Conservation (phyloP, 2,888 invertebrate genomes). For the Phoenoteleia sp. region DNA sequence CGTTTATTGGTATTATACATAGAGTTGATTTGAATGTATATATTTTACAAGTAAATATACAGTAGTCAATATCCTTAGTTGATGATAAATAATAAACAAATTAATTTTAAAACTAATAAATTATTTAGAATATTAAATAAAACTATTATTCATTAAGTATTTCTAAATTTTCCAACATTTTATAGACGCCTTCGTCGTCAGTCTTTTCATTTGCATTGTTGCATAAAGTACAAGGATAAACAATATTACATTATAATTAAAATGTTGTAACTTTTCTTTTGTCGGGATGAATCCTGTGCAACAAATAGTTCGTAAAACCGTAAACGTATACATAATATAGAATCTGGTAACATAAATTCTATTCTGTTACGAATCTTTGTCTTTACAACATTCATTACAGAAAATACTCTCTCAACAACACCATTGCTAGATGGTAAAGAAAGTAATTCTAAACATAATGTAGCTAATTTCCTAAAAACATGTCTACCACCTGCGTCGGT, state of each 20-base stretch:
- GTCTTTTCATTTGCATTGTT: neutral
- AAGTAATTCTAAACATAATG: conserved; percentile 30
- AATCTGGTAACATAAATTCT: conserved; percentile 14
- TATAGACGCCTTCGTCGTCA: neutral
- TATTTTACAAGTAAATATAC: too few relatives aligned
- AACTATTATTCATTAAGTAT: too few relatives aligned
- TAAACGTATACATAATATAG: conserved; percentile 40
- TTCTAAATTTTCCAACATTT: too few relatives aligned
- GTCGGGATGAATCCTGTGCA: conserved; percentile 30
- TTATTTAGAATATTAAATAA: too few relatives aligned
- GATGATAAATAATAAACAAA: too few relatives aligned
- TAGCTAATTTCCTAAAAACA: conserved; percentile 49
- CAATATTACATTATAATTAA: conserved; percentile 26
- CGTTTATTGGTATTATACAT: too few relatives aligned
- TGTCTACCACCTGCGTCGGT: conserved; percentile 47
- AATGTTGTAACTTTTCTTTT: conserved; percentile 29
- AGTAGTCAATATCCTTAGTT: too few relatives aligned
- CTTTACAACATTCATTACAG: conserved; percentile 59
- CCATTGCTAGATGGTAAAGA: conserved; percentile 61
- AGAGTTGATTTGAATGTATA: too few relatives aligned
- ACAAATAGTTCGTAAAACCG: conserved; percentile 19
- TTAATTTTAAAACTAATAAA: too few relatives aligned
- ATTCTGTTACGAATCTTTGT: conserved; percentile 55
- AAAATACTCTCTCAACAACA: conserved; percentile 64
- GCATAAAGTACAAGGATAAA: conserved; percentile 16